Evolutionary conservation across 2,888 invertebrate genomes (phyloP).

Genomic region (Scaptomyza flava): DNA sequence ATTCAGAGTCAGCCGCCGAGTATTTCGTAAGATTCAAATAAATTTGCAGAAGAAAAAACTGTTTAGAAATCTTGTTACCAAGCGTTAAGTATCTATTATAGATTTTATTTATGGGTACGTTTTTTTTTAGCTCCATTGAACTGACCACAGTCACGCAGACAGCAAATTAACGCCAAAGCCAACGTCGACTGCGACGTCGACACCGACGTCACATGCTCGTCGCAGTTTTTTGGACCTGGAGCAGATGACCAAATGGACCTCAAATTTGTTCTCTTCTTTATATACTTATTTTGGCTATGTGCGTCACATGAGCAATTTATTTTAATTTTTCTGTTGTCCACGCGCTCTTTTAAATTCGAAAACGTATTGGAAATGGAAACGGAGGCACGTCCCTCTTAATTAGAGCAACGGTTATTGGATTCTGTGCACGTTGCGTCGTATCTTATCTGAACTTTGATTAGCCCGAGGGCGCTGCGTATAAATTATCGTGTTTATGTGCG

Average conservation of each 20-base stretch:
- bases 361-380: conserved; percentile 42
- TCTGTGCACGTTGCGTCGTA: conserved; percentile 60
- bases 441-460: conserved; percentile 60
- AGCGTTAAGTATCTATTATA: conserved; percentile 27
- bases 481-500: conserved; percentile 8
- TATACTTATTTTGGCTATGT: conserved; percentile 33
- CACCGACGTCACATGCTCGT: conserved; percentile 51
- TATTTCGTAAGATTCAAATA: conserved; percentile 57
- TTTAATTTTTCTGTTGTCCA: conserved; percentile 72
- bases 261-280: conserved; percentile 3
- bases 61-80: conserved; percentile 60
- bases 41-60: conserved; percentile 32
- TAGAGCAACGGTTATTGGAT: conserved; percentile 39
- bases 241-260: conserved; percentile 3
- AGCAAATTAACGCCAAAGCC: background rate
- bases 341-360: conserved; percentile 24
- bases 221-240: conserved; percentile 13
- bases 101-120: conserved; percentile 25
- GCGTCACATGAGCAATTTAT: conserved; percentile 57
- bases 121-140: conserved; percentile 30
- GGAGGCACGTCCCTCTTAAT: conserved; percentile 72
- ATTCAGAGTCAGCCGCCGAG: conserved; percentile 39
- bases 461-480: conserved; percentile 22
- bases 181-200: conserved; percentile 19
- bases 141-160: conserved; percentile 71